These are phyloP conservation scores for Adineta ricciae DNA, from an alignment of 2,888 invertebrate genomes.

Conservation along the genomic window DNA sequence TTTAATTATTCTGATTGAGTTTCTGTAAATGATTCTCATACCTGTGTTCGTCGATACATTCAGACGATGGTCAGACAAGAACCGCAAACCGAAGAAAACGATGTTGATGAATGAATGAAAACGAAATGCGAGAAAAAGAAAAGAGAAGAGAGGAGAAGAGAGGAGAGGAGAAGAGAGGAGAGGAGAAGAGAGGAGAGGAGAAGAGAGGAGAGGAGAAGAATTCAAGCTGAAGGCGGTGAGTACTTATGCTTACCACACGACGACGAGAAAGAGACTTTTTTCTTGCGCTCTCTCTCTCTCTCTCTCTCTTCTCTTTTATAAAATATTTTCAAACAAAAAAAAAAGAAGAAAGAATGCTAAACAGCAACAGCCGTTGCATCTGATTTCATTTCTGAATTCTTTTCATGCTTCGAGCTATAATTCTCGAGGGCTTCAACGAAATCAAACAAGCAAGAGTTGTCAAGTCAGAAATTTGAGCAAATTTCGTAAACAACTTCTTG, in stretches of 20 bases:
- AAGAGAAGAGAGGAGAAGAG: not conserved
- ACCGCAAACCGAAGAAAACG: not conserved
- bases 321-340: constrained; percentile 3
- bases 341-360: not conserved
- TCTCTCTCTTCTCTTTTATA: no score
- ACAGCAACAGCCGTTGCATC: not conserved
- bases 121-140: not conserved
- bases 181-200: not conserved
- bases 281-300: not conserved
- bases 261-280: not conserved
- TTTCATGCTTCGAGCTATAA: not conserved
- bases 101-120: not conserved
- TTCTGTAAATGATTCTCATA: not conserved
- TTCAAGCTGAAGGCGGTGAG: not conserved
- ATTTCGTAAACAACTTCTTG: not conserved
- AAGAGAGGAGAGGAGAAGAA: not conserved
- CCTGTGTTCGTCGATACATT: constrained; percentile 1
- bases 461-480: constrained; percentile 3
- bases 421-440: not conserved
- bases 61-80: not conserved
- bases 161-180: not conserved
- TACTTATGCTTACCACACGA: not conserved
- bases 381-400: not conserved
- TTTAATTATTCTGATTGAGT: not conserved
- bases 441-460: not conserved